phyloP scores from a whole-genome alignment of 1,140 invertebrate genomes.

The Pomacea maculata region DNA sequence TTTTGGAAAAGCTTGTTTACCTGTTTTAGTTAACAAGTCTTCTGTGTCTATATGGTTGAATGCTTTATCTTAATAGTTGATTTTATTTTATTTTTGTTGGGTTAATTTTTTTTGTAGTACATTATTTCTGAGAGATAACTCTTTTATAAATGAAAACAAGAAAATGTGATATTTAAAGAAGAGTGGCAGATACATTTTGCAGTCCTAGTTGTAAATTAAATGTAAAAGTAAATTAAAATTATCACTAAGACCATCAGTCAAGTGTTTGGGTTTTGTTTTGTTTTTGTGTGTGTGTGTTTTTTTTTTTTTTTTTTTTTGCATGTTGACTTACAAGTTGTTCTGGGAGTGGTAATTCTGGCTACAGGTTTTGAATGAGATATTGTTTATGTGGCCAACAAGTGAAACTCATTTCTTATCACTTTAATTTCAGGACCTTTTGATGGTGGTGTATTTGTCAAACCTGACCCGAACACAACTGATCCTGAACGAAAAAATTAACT shows the following conservation, averaged over 20 bases:
- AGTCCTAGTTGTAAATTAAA: too few species aligned
- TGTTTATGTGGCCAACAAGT: neutral
- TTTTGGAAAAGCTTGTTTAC: neutral
- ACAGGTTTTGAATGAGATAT: neutral
- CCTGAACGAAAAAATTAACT: slow-evolving; percentile 90
- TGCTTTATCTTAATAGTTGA: neutral
- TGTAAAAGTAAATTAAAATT: too few species aligned
- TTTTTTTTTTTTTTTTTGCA: slow-evolving; percentile 6
- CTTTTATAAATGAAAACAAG: too few species aligned
- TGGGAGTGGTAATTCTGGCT: neutral
- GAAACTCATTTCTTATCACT: slow-evolving; percentile 29
- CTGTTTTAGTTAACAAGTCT: neutral
- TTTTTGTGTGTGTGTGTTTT: too few species aligned
- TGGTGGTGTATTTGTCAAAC: slow-evolving; percentile 95
- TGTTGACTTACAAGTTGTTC: neutral
- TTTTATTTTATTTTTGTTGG: neutral
- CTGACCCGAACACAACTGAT: slow-evolving; percentile 95
- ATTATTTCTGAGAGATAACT: neutral
- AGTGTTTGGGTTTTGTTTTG: too few species aligned
- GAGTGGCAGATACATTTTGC: too few species aligned
- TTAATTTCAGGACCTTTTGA: slow-evolving; percentile 82
- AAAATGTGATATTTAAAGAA: too few species aligned
- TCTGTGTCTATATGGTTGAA: neutral
- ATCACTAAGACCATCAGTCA: too few species aligned
- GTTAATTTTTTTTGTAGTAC: neutral